Base-by-base conservation (phyloP, 2,797 vertebrate genomes). In the Hirundo rustica region DNA sequence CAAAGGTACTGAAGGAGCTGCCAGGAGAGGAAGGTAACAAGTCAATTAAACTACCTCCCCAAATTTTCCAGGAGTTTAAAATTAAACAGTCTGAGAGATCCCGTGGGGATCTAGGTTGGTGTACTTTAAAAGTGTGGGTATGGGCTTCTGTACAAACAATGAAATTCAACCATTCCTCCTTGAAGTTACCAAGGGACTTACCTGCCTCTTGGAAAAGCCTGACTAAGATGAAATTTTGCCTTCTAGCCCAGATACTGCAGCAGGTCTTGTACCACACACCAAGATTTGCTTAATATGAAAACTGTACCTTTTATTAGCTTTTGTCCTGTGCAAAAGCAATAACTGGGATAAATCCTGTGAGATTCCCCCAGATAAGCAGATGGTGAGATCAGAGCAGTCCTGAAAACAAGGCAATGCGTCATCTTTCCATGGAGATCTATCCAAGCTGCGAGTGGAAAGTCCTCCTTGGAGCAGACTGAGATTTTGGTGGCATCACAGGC, bases 111-210 rank as follows among this genome's bases (percentile, higher is more conserved):
- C 76, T 89, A 85, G 50, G 29, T 32, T 53, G 53, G 64, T 95
- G 91, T 95, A 32, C 76, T 92, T 94, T 75, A 62, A 62, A 94
- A 85, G 27, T 47, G 40, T 74, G 65, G 60, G 66, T 70, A 54
- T 70, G 44, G 68, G 50, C 89, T 96, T 92, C 91, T 95, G 85
- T 32, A 71, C 42, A 64, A 95, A 95, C 76, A 95, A 68, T 75
- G 62, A 93, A 90, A 89, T 85, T 55, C 57, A 83, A 78, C 32
- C 76, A 54, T 71, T 78, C 32, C 7, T 62, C 42, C 67, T 61
- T 74, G 77, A 70, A 65, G 78, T 29, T 72, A 68, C 66, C 54
- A 38, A 89, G 86, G 71, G 88, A 76, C 64, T 72, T 85, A 94
- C 90, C 92, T 96, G 95, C 83, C 87, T 72, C 57, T 27, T 54